A percentile compares a stretch with the other conserved stretches of the same genome.
Evolutionary conservation across 35 echinoderm and acorn worm species (phyloP).

Genomic region (Strongylocentrotus purpuratus): DNA sequence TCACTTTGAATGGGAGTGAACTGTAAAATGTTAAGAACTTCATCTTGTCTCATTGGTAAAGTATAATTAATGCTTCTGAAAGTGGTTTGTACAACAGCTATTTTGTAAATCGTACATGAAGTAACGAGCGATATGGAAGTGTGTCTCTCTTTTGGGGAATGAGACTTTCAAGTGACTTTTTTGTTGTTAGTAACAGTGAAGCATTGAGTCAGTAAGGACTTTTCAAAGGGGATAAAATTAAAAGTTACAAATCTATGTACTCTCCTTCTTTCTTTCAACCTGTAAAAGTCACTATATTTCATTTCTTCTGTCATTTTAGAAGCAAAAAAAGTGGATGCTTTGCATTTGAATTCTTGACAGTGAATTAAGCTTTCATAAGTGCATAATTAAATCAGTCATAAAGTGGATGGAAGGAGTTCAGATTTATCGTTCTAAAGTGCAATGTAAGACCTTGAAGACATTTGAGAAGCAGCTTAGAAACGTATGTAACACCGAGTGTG

Average conservation of each 20-base stretch:
- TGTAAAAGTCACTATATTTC: no score
- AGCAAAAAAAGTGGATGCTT: not conserved
- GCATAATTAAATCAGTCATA: not conserved
- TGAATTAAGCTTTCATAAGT: not conserved
- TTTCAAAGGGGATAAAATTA: not conserved
- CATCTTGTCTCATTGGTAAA: not conserved
- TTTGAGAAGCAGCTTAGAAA: not conserved
- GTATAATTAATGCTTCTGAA: not conserved
- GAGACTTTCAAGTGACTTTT: not conserved
- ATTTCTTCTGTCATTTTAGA: no score
- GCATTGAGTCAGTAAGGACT: not conserved
- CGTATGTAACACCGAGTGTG: not conserved
- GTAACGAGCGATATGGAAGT: no score
- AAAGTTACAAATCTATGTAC: no score
- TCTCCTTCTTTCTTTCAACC: no score
- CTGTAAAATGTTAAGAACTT: not conserved
- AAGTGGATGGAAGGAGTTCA: not conserved
- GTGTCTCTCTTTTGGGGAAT: no score
- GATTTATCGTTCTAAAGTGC: no score
- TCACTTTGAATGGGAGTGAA: not conserved
- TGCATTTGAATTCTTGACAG: not conserved
- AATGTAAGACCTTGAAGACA: no score
- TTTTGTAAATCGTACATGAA: no score
- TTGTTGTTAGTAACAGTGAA: not conserved
- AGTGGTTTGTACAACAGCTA: not conserved